Evolutionary conservation across 2,797 vertebrate species (phyloP).

Genomic region (Periparus ater): DNA sequence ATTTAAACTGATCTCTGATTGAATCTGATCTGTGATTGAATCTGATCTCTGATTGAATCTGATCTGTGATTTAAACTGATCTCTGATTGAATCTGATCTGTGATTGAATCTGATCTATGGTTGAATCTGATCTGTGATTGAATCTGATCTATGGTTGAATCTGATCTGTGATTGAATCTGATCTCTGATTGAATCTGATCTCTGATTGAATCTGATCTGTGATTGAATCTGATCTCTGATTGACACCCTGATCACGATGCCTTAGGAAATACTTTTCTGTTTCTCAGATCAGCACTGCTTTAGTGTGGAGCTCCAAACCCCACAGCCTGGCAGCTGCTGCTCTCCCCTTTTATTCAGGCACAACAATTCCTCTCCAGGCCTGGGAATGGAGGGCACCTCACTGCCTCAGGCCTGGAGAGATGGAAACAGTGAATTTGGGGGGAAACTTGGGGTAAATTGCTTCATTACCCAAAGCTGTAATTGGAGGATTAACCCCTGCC

Average conservation of each 20-base stretch:
- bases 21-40: neutral
- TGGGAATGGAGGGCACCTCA: neutral
- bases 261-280: neutral
- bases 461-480: neutral
- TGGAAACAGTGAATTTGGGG: accelerated
- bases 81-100: neutral
- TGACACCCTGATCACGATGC: neutral
- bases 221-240: neutral
- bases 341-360: neutral
- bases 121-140: neutral
- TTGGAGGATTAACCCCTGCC: neutral
- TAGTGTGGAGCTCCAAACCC: neutral
- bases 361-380: neutral
- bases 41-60: neutral
- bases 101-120: neutral
- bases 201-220: too few species aligned
- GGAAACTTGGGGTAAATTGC: accelerated
- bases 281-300: too few species aligned
- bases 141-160: neutral
- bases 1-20: too few species aligned
- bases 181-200: too few species aligned
- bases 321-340: neutral
- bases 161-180: neutral
- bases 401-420: neutral
- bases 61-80: too few species aligned